These are phyloP conservation scores for Thereuonema tuberculata DNA, from an alignment of 1,140 invertebrate genomes.

Conservation along the genomic window DNA sequence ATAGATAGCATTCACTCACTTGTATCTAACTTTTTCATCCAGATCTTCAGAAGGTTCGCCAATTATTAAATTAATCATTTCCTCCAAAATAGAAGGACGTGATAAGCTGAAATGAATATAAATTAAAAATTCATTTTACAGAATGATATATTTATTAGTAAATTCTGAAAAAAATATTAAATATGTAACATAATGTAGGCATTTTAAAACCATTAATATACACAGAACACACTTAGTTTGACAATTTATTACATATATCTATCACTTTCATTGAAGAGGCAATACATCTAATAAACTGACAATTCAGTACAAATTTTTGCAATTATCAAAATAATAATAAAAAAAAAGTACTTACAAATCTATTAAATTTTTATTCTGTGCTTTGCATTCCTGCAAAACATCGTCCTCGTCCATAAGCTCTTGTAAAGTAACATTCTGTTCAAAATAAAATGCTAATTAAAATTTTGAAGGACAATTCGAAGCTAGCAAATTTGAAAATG, in stretches of 20 bases:
- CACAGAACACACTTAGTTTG: no score
- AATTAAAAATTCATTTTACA: constrained; percentile 1
- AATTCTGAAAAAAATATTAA: background rate
- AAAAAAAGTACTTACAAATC: constrained; percentile 59
- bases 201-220: background rate
- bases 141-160: background rate
- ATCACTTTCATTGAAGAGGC: no score
- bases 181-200: background rate
- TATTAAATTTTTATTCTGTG: constrained; percentile 76
- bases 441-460: no score
- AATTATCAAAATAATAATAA: background rate
- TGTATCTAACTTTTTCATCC: constrained; percentile 64
- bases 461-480: no score
- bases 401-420: constrained; percentile 88
- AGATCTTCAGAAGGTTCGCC: constrained; percentile 61
- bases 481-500: no score
- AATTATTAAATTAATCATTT: constrained; percentile 71
- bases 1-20: constrained; percentile 40
- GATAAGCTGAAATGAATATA: constrained; percentile 47
- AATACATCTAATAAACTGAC: no score
- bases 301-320: no score
- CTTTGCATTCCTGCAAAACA: constrained; percentile 88
- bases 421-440: constrained; percentile 80
- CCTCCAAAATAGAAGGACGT: constrained; percentile 63
- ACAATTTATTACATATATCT: no score